Evolutionary conservation across 2,888 invertebrate genomes (phyloP).

Genomic region (Ectobius pallidus): DNA sequence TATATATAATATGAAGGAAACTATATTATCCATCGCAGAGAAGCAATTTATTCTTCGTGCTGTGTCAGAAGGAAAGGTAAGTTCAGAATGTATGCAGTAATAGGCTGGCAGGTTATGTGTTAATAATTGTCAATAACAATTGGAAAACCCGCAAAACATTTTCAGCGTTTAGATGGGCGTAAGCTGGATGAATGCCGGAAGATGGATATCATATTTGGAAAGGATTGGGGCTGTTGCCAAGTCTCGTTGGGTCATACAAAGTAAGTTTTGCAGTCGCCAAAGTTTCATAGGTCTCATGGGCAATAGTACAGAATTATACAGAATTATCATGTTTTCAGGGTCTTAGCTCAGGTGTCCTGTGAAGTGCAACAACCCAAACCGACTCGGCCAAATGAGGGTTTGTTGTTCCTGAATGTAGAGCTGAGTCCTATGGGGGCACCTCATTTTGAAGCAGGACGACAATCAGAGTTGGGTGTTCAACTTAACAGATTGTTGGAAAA

Average conservation of each 20-base stretch:
- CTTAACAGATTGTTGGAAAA: conserved; percentile 84
- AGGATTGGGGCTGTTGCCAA: conserved; percentile 82
- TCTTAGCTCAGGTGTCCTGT: conserved; percentile 86
- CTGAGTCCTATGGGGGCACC: conserved; percentile 85
- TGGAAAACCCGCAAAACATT: too few relatives aligned
- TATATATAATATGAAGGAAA: conserved; percentile 72
- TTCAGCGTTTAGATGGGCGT: conserved; percentile 81
- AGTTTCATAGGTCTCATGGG: too few relatives aligned
- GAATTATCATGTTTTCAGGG: too few relatives aligned
- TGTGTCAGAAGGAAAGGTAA: conserved; percentile 68
- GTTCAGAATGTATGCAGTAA: too few relatives aligned
- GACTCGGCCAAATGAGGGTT: conserved; percentile 87
- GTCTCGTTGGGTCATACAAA: conserved; percentile 80
- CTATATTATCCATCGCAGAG: conserved; percentile 71
- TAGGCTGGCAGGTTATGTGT: too few relatives aligned
- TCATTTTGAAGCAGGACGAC: conserved; percentile 79
- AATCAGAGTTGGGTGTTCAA: conserved; percentile 73
- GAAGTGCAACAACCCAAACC: conserved; percentile 85
- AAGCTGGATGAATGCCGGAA: conserved; percentile 74
- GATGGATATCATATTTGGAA: conserved; percentile 75
- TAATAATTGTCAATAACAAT: too few relatives aligned
- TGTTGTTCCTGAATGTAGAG: conserved; percentile 84
- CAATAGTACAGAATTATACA: too few relatives aligned
- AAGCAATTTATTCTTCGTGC: conserved; percentile 71
- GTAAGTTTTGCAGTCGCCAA: too few relatives aligned